These are phyloP conservation scores for Drosophila subobscura DNA, from an alignment of 1,140 invertebrate species.

Conservation along the genomic window DNA sequence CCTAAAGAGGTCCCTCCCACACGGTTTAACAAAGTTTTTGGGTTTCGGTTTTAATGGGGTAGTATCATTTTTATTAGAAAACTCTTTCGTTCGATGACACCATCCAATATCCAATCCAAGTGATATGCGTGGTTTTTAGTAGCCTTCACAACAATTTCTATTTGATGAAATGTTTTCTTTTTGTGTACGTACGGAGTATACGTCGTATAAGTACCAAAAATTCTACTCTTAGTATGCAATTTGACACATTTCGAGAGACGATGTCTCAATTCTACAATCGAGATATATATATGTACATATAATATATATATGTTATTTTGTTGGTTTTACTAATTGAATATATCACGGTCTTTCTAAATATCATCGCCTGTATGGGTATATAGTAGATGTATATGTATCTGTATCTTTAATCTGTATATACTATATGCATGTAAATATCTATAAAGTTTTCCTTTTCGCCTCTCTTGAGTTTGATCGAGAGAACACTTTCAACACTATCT, in stretches of 20 bases:
- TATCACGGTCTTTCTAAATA: constrained; percentile 81
- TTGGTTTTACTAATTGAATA: constrained; percentile 75
- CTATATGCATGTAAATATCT: constrained; percentile 70
- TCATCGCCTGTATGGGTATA: constrained; percentile 71
- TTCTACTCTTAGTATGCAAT: constrained; percentile 58
- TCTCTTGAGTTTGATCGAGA: constrained; percentile 60
- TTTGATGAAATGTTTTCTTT: constrained; percentile 67
- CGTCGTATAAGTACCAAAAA: constrained; percentile 25
- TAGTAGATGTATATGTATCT: constrained; percentile 41
- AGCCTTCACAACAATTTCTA: constrained; percentile 67
- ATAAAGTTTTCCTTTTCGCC: constrained; percentile 63
- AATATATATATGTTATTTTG: constrained; percentile 60
- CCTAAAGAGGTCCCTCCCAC: constrained; percentile 5
- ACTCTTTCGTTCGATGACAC: constrained; percentile 38
- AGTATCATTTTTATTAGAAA: constrained; percentile 32
- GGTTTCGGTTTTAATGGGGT: constrained; percentile 15
- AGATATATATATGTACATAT: constrained; percentile 70
- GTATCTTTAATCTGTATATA: constrained; percentile 7
- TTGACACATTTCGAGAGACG: constrained; percentile 71
- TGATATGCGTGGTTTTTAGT: constrained; percentile 70
- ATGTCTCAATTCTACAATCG: constrained; percentile 54
- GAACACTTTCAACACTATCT: constrained; percentile 64
- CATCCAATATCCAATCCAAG: constrained; percentile 55
- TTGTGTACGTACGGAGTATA: constrained; percentile 13
- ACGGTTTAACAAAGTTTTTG: constrained; percentile 23